Conservation (phyloP, 2,888 invertebrate species). For the Calameuta filiformis region DNA sequence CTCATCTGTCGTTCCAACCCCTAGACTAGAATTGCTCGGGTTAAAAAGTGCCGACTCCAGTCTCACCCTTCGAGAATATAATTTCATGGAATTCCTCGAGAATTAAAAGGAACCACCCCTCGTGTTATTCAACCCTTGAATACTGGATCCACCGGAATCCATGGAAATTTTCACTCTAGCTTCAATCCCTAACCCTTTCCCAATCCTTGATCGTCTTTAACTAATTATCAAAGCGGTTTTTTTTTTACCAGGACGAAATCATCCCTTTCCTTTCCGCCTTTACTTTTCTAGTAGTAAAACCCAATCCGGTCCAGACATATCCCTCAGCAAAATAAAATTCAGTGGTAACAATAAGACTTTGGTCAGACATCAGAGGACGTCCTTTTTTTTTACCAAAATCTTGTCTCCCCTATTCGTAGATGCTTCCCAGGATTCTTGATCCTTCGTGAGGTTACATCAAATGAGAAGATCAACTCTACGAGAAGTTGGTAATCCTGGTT, state of each 20-base stretch:
- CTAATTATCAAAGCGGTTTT: background rate
- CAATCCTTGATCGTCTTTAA: background rate
- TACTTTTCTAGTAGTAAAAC: background rate
- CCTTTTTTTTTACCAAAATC: background rate
- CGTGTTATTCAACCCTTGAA: background rate
- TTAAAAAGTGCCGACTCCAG: background rate
- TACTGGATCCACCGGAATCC: background rate
- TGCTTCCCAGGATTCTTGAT: background rate
- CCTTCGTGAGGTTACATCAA: background rate
- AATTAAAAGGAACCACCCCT: background rate
- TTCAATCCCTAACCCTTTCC: background rate
- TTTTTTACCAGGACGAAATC: background rate
- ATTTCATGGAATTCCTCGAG: background rate
- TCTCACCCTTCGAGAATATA: background rate
- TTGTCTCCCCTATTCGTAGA: background rate
- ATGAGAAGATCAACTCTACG: background rate
- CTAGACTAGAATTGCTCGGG: background rate
- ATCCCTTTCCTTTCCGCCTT: background rate
- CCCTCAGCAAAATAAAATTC: background rate
- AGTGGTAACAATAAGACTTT: background rate
- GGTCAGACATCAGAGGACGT: background rate
- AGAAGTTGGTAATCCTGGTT: background rate
- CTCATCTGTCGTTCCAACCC: background rate
- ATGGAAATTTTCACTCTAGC: background rate
- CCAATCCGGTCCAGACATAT: background rate